phyloP scores from a whole-genome alignment of 2,888 invertebrate species.

The Zeuzera pyrina region DNA sequence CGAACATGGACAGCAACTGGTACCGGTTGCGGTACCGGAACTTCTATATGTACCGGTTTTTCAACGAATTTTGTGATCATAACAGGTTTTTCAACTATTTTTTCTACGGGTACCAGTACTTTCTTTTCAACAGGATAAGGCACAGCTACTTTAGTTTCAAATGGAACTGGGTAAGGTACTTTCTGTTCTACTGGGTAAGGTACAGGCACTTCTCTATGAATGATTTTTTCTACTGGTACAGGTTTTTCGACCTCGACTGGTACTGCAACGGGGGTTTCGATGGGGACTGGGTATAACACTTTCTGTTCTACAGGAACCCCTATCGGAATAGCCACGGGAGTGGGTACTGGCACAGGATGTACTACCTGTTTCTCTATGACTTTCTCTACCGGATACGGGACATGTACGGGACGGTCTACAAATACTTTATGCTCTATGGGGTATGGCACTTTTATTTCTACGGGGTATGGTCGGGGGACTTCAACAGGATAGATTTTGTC shows the following conservation, averaged over 20 bases:
- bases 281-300: constrained; percentile 43
- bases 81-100: constrained; percentile 70
- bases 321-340: constrained; percentile 53
- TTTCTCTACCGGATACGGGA: constrained; percentile 66
- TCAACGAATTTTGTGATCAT: constrained; percentile 60
- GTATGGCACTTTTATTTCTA: constrained; percentile 51
- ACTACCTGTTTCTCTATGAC: constrained; percentile 64
- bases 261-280: constrained; percentile 54
- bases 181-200: constrained; percentile 68
- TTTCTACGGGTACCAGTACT: constrained; percentile 56
- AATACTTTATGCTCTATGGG: constrained; percentile 67
- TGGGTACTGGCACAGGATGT: constrained; percentile 51
- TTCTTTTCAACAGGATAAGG: constrained; percentile 60
- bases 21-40: constrained; percentile 51
- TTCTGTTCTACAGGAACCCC: constrained; percentile 49
- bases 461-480: constrained; percentile 35
- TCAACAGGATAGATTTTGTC: constrained; percentile 75
- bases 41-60: constrained; percentile 52
- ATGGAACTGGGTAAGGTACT: constrained; percentile 56
- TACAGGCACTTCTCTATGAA: constrained; percentile 58
- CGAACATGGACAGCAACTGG: constrained; percentile 47
- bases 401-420: constrained; percentile 61
- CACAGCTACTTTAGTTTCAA: constrained; percentile 59
- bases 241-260: constrained; percentile 59
- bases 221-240: constrained; percentile 41